Evolutionary conservation across 1,140 invertebrate species (phyloP).

Genomic region (Notospermus geniculatus): DNA sequence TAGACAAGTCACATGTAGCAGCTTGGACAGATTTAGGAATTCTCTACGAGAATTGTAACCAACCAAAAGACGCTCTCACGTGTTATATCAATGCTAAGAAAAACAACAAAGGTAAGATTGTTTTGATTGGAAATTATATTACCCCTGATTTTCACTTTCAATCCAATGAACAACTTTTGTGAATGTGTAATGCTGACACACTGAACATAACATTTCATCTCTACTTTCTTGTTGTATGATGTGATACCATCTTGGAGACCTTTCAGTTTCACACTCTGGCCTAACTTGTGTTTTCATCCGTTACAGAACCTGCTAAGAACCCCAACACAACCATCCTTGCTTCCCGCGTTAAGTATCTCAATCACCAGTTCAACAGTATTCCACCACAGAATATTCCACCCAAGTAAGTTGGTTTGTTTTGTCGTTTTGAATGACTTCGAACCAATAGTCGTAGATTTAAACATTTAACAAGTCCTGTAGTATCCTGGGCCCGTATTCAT

Average conservation of each 20-base stretch:
- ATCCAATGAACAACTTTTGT: too few relatives aligned
- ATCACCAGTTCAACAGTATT: constrained; percentile 82
- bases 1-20: constrained; percentile 94
- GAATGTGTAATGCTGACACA: too few relatives aligned
- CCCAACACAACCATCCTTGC: constrained; percentile 54
- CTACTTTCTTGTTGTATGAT: too few relatives aligned
- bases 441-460: too few relatives aligned
- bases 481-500: too few relatives aligned
- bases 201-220: too few relatives aligned
- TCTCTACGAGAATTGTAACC: constrained; percentile 94
- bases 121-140: background rate
- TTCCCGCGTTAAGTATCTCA: constrained; percentile 85
- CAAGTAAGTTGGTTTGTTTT: constrained; percentile 77
- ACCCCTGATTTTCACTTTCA: too few relatives aligned
- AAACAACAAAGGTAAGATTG: constrained; percentile 36
- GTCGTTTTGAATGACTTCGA: too few relatives aligned
- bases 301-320: too few relatives aligned
- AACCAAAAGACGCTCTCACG: constrained; percentile 93
- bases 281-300: constrained; percentile 13
- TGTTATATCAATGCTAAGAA: constrained; percentile 73
- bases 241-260: too few relatives aligned
- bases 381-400: constrained; percentile 87
- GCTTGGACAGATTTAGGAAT: constrained; percentile 98
- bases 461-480: too few relatives aligned
- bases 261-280: too few relatives aligned